phyloP scores from a whole-genome alignment of 2,797 vertebrate genomes.

The Hippopotamyrus pictus region DNA sequence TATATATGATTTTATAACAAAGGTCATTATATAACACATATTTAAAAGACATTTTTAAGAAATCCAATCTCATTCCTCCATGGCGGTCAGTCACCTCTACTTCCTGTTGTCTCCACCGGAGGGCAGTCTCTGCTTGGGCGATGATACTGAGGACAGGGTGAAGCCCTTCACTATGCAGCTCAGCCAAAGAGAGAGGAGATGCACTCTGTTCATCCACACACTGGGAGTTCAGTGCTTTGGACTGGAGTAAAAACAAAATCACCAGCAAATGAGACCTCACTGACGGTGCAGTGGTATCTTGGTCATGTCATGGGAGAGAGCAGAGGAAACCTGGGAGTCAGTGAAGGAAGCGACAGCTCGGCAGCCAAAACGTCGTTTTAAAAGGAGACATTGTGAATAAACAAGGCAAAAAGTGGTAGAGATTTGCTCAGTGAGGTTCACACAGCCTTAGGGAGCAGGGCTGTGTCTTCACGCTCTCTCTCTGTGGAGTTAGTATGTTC shows the following conservation, averaged over 20 bases:
- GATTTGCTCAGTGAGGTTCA: neutral
- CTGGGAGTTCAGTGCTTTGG: constrained; percentile 41
- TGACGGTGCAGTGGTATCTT: neutral
- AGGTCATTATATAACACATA: neutral
- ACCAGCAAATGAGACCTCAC: neutral
- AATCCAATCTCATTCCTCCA: neutral
- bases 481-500: neutral
- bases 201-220: constrained; percentile 15
- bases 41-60: neutral
- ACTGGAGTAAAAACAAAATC: constrained; percentile 41
- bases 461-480: neutral
- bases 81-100: constrained; percentile 46
- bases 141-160: constrained; percentile 52
- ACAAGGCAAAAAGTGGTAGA: neutral
- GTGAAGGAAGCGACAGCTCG: neutral
- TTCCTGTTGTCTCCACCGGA: constrained; percentile 52
- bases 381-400: neutral
- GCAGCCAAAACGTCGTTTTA: neutral
- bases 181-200: constrained; percentile 17
- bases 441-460: neutral
- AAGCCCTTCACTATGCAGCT: constrained; percentile 33
- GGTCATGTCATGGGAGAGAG: neutral
- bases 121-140: constrained; percentile 51
- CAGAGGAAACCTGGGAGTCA: neutral
- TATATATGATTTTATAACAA: neutral